Conservation (phyloP, 2,888 invertebrate species). For the Drosophila acutilabella region DNA sequence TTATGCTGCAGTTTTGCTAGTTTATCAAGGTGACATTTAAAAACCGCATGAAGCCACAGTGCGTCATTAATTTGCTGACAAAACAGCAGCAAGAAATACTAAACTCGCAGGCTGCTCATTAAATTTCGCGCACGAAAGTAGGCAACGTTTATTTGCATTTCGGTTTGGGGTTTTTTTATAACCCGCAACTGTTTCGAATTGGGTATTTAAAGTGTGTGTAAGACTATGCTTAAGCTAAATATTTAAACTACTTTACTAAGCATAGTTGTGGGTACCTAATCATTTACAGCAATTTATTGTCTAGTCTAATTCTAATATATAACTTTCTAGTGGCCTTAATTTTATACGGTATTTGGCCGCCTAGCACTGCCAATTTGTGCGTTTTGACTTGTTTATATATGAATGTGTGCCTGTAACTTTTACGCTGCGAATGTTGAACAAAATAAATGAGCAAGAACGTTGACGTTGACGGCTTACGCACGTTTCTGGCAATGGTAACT, state of each 20-base stretch:
- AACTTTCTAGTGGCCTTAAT: too few relatives aligned
- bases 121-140: constrained; percentile 48
- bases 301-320: too few relatives aligned
- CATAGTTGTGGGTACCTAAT: too few relatives aligned
- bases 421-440: constrained; percentile 24
- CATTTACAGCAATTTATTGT: too few relatives aligned
- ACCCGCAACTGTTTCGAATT: neutral
- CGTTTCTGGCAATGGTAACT: constrained; percentile 37
- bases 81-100: constrained; percentile 2
- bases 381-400: neutral
- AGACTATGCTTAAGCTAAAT: too few relatives aligned
- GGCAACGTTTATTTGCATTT: constrained; percentile 41
- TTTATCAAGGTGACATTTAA: neutral
- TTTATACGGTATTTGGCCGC: neutral
- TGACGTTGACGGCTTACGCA: constrained; percentile 44
- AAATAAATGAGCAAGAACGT: constrained; percentile 73
- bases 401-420: constrained; percentile 13
- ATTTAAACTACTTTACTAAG: too few relatives aligned
- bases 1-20: neutral
- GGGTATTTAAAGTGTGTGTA: neutral
- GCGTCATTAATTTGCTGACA: constrained; percentile 26
- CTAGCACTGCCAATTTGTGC: too few relatives aligned
- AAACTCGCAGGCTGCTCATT: constrained; percentile 45
- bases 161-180: constrained; percentile 11
- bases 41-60: constrained; percentile 3